Conservation (phyloP, 1,140 invertebrate species). For the Danaus melanippus region DNA sequence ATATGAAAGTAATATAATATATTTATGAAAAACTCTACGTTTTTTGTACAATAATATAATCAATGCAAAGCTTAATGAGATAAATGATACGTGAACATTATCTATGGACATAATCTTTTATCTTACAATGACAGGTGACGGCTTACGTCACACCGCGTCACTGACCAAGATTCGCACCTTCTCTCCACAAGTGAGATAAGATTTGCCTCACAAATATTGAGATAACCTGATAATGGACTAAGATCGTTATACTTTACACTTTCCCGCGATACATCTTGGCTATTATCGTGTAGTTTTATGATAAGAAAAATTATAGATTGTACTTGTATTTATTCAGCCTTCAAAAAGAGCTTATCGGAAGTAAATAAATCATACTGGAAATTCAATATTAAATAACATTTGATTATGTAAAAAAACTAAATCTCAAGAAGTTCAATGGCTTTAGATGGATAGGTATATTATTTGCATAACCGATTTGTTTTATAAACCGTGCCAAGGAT, state of each 20-base stretch:
- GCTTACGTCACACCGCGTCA: slow-evolving; percentile 52
- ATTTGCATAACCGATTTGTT: slow-evolving; percentile 31
- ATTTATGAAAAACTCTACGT: no score
- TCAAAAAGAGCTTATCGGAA: slow-evolving; percentile 14
- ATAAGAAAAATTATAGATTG: slow-evolving; percentile 23
- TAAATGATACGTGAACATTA: no score
- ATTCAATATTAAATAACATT: not conserved
- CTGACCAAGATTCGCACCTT: slow-evolving; percentile 46
- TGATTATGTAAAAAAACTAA: not conserved
- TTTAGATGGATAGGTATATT: slow-evolving; percentile 10
- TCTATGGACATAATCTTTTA: slow-evolving; percentile 20
- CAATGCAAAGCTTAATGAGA: no score
- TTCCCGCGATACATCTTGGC: slow-evolving; percentile 47
- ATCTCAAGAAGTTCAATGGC: slow-evolving; percentile 31
- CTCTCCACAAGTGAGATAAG: slow-evolving; percentile 50
- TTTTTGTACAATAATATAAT: no score
- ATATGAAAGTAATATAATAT: no score
- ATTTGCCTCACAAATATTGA: slow-evolving; percentile 52
- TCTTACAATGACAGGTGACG: slow-evolving; percentile 29
- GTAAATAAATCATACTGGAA: not conserved
- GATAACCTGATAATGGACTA: slow-evolving; percentile 41
- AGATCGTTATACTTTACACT: slow-evolving; percentile 67
- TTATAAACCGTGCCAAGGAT: slow-evolving; percentile 36
- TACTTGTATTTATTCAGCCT: slow-evolving; percentile 23
- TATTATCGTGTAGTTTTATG: slow-evolving; percentile 38